Percentiles rank a stretch among this genome's conserved stretches.
Conservation (phyloP, 2,797 vertebrate genomes). For the Malurus splendens region DNA sequence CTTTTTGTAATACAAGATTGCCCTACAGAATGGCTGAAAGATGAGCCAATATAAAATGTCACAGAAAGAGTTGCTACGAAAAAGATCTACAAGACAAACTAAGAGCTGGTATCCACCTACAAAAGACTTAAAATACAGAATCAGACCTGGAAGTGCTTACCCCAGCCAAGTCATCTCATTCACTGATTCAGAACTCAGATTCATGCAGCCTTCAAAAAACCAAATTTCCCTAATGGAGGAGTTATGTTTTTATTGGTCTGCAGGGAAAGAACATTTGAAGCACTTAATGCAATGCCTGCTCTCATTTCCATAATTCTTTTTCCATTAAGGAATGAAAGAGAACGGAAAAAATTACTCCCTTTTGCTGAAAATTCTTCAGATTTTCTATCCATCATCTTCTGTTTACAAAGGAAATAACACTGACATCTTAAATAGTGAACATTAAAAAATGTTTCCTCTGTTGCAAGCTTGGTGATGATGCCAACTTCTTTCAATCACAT, state of each 20-base stretch:
- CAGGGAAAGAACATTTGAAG: slow-evolving; percentile 47
- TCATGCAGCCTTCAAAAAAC: slow-evolving; percentile 17
- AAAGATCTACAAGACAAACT: neutral
- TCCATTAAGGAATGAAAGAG: slow-evolving; percentile 51
- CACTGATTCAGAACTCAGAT: slow-evolving; percentile 31
- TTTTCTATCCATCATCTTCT: slow-evolving; percentile 18
- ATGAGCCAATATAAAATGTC: neutral
- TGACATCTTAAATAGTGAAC: neutral
- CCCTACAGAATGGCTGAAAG: neutral
- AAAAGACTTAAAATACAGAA: neutral
- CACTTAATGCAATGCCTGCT: slow-evolving; percentile 28
- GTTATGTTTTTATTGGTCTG: slow-evolving; percentile 37
- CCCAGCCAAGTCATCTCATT: neutral
- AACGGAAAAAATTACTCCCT: slow-evolving; percentile 13
- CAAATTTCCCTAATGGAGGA: slow-evolving; percentile 30
- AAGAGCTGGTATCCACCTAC: neutral
- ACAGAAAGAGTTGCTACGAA: neutral
- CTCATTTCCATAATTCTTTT: slow-evolving; percentile 50
- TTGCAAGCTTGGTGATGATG: neutral
- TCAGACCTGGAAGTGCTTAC: neutral
- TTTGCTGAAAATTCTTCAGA: neutral
- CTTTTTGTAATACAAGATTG: neutral
- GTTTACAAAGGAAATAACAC: neutral
- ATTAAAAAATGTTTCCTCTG: neutral
- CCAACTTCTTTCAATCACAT: neutral